A percentile compares a stretch with the other conserved stretches of the same genome.
Evolutionary conservation across 2,888 invertebrate species (phyloP).

Genomic region (Acrocera orbiculus): DNA sequence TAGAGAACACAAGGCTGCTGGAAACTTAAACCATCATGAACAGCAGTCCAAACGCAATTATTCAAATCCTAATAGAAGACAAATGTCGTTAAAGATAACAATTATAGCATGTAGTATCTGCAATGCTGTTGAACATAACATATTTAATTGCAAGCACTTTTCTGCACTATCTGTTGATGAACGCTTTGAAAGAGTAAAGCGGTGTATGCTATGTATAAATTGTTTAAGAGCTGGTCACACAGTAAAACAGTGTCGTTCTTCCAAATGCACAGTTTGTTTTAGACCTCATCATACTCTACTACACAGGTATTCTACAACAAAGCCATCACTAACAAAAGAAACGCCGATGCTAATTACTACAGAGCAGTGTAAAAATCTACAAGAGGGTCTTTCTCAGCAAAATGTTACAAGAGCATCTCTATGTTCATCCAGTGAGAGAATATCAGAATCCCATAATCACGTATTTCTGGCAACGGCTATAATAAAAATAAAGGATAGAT

Average conservation of each 20-base stretch:
- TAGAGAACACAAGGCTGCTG: too few relatives aligned
- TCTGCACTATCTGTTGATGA: too few relatives aligned
- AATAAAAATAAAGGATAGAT: background rate
- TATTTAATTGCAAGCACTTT: too few relatives aligned
- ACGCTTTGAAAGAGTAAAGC: too few relatives aligned
- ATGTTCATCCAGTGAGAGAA: too few relatives aligned
- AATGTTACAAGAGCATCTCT: too few relatives aligned
- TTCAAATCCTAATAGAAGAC: background rate
- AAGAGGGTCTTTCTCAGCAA: too few relatives aligned
- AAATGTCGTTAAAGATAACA: conserved; percentile 5
- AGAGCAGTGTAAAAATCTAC: too few relatives aligned
- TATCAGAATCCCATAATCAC: too few relatives aligned
- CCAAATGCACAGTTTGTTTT: conserved; percentile 3
- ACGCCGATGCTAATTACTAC: background rate
- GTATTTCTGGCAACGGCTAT: background rate
- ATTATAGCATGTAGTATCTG: too few relatives aligned
- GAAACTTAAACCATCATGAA: too few relatives aligned
- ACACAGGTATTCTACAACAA: conserved; percentile 3
- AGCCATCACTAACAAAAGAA: background rate
- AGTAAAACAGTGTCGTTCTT: conserved; percentile 2
- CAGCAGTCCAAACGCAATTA: background rate
- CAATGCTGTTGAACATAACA: too few relatives aligned
- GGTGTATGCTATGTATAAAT: conserved; percentile 5
- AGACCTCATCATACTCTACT: conserved; percentile 4
- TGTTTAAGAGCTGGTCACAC: conserved; percentile 5